Evolutionary conservation across 1,140 invertebrate species (phyloP).

Genomic region (Araneus ventricosus): DNA sequence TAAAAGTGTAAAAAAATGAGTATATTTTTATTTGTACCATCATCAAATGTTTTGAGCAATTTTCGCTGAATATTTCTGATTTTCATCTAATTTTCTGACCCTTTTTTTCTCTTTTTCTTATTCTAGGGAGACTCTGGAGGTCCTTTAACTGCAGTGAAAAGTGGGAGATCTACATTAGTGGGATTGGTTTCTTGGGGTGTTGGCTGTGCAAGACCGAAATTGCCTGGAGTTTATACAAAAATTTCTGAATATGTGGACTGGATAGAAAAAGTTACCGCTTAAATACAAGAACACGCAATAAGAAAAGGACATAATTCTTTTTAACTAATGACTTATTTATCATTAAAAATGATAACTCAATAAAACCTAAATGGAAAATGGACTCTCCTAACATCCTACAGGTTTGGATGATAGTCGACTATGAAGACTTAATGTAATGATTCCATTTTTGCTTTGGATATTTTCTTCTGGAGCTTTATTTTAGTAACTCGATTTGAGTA

Average conservation of each 20-base stretch:
- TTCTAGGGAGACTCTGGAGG: conserved; percentile 83
- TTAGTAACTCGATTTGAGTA: conserved; percentile 13
- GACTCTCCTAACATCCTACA: no score
- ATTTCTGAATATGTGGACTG: conserved; percentile 77
- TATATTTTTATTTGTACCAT: no score
- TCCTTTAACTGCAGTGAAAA: conserved; percentile 79
- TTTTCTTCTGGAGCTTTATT: not conserved
- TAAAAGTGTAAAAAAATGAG: no score
- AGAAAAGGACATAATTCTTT: not conserved
- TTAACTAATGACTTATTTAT: not conserved
- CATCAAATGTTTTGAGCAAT: no score
- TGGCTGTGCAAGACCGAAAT: conserved; percentile 79
- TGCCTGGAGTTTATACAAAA: conserved; percentile 80
- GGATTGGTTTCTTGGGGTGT: conserved; percentile 82
- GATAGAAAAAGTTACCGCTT: conserved; percentile 75
- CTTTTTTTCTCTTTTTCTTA: not conserved
- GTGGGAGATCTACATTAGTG: conserved; percentile 79
- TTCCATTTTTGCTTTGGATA: not conserved
- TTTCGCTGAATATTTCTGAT: not conserved
- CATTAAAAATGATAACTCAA: no score
- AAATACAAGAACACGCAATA: not conserved
- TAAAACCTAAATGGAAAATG: no score
- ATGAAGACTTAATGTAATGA: not conserved
- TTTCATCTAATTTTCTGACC: not conserved
- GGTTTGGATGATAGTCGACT: no score